Evolutionary conservation across 2,888 invertebrate genomes (phyloP).

Genomic region (Drosophila diplacantha): DNA sequence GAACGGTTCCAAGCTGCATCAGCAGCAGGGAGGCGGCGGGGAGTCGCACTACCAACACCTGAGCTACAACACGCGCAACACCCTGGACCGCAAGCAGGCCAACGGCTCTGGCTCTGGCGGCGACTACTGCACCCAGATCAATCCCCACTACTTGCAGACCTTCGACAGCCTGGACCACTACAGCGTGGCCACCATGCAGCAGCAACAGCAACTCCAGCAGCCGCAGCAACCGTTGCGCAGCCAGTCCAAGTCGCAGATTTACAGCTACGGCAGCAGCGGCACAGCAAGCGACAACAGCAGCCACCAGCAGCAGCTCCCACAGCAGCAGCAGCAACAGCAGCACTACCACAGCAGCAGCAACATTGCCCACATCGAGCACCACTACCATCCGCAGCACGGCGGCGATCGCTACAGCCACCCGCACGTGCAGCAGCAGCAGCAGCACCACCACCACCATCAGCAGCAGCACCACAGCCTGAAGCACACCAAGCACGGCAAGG

Average conservation of each 20-base stretch:
- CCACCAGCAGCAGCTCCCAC: constrained; percentile 51
- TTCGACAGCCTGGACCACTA: constrained; percentile 75
- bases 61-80: constrained; percentile 61
- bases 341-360: constrained; percentile 66
- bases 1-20: constrained; percentile 59
- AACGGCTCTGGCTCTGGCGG: constrained; percentile 28
- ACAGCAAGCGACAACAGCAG: constrained; percentile 66
- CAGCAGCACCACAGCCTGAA: constrained; percentile 72
- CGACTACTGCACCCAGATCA: constrained; percentile 73
- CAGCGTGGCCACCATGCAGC: constrained; percentile 71
- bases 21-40: constrained; percentile 36
- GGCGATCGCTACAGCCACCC: constrained; percentile 45
- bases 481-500: constrained; percentile 65
- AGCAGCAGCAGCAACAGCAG: constrained; percentile 49
- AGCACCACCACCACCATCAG: constrained; percentile 46
- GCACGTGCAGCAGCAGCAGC: constrained; percentile 50
- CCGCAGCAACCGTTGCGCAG: constrained; percentile 65
- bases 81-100: constrained; percentile 63
- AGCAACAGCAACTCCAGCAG: constrained; percentile 31
- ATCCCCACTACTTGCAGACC: constrained; percentile 75
- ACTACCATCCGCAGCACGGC: constrained; percentile 66
- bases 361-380: constrained; percentile 69
- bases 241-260: constrained; percentile 76
- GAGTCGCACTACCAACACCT: constrained; percentile 66
- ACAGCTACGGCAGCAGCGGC: constrained; percentile 71